Evolutionary conservation across 2,797 vertebrate genomes (phyloP).

Genomic region (Rhincodon typus): DNA sequence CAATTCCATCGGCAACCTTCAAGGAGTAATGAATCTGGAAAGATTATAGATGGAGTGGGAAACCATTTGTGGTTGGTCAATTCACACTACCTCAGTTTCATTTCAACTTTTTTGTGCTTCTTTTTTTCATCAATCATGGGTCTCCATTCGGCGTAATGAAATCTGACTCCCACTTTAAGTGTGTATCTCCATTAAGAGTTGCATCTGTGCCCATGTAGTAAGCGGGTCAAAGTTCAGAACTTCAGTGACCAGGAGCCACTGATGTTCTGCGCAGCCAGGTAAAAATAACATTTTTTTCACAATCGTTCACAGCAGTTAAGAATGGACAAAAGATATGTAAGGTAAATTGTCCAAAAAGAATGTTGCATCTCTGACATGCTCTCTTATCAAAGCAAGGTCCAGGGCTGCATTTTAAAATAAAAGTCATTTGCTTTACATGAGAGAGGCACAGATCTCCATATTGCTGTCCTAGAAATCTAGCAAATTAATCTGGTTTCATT

Average conservation of each 20-base stretch:
- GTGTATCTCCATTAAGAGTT: background rate
- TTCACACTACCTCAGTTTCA: constrained; percentile 24
- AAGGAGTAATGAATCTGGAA: background rate
- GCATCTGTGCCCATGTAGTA: constrained; percentile 4
- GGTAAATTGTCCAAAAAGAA: no score
- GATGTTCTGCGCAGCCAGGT: background rate
- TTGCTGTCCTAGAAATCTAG: constrained; percentile 22
- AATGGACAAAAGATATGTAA: background rate
- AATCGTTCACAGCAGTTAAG: background rate
- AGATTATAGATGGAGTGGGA: background rate
- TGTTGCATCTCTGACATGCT: background rate
- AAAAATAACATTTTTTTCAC: background rate
- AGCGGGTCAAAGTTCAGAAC: constrained; percentile 22
- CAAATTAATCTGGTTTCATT: constrained; percentile 42
- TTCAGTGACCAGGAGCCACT: background rate
- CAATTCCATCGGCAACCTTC: background rate
- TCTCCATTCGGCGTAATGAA: background rate
- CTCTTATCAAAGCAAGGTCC: background rate
- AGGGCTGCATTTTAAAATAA: background rate
- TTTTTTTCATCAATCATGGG: background rate
- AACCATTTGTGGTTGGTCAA: background rate
- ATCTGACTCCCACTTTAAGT: constrained; percentile 29
- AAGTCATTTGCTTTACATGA: background rate
- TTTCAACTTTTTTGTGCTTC: constrained; percentile 3
- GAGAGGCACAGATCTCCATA: background rate